These are phyloP conservation scores for Clunio marinus DNA, from an alignment of 2,888 invertebrate genomes.

Conservation along the genomic window DNA sequence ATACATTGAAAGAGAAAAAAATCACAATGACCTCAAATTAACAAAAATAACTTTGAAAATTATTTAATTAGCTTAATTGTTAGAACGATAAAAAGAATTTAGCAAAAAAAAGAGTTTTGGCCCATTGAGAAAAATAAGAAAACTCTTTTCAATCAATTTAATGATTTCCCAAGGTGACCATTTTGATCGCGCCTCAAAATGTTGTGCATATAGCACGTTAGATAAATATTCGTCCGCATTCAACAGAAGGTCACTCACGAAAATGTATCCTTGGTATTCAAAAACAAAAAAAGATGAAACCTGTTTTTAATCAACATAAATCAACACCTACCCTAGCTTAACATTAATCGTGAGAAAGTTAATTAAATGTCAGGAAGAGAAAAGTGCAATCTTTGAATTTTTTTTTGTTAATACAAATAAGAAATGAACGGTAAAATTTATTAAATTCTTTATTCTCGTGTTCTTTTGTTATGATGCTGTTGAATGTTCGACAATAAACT, in stretches of 20 bases:
- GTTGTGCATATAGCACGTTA: not conserved
- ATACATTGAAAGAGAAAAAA: too few relatives aligned
- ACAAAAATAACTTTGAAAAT: not conserved
- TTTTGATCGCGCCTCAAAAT: not conserved
- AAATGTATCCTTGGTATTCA: too few relatives aligned
- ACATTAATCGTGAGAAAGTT: not conserved
- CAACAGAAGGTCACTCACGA: not conserved
- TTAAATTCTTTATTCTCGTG: not conserved
- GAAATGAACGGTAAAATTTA: not conserved
- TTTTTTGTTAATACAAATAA: too few relatives aligned
- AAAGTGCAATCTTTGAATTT: not conserved
- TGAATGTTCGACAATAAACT: too few relatives aligned
- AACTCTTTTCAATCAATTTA: not conserved
- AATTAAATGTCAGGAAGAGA: conserved; percentile 9
- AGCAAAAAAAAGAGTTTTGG: too few relatives aligned
- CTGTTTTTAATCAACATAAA: conserved; percentile 7
- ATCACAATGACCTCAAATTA: too few relatives aligned
- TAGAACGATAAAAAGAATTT: conserved; percentile 1
- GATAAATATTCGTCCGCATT: not conserved
- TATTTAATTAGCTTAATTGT: conserved; percentile 16
- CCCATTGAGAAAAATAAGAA: not conserved
- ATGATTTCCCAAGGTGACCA: conserved; percentile 8
- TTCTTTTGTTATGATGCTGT: conserved; percentile 20
- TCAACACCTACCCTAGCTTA: too few relatives aligned
- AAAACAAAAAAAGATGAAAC: too few relatives aligned